Evolutionary conservation across 2,113 vertebrate species (phyloP).

Genomic region (Melospiza melodia): DNA sequence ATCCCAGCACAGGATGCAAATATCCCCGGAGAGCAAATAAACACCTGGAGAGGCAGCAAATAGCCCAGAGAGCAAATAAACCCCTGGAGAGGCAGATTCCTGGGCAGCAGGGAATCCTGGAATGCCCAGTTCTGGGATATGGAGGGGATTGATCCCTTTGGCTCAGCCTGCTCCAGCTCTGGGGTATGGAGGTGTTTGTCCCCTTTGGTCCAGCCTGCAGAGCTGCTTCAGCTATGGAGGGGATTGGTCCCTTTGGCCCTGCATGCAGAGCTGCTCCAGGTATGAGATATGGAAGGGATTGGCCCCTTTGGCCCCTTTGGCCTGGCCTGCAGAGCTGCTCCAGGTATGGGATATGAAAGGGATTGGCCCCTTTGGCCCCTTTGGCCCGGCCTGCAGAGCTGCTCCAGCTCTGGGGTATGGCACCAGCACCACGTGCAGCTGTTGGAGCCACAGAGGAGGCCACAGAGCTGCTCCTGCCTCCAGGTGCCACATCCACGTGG

Average conservation of each 20-base stretch:
- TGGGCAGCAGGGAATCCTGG: background rate
- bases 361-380: no score
- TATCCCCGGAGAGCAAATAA: background rate
- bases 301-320: no score
- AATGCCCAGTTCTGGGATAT: background rate
- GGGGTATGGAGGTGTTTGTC: background rate
- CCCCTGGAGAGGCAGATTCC: background rate
- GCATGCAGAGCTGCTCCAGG: background rate
- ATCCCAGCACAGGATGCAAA: background rate
- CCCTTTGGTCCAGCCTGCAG: background rate
- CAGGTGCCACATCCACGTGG: background rate
- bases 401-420: fast-evolving
- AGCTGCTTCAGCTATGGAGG: background rate
- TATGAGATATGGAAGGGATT: no score
- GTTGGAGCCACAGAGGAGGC: background rate
- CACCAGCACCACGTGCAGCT: fast-evolving
- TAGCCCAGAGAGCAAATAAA: background rate
- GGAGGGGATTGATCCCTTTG: no score
- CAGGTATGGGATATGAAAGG: background rate
- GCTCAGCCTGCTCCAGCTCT: no score
- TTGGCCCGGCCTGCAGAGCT: background rate
- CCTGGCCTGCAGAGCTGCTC: background rate
- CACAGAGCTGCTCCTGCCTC: background rate
- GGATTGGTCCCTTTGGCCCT: no score
- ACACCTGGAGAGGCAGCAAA: background rate